phyloP scores from a whole-genome alignment of 2,888 invertebrate genomes.

The Cremastinae sp. region DNA sequence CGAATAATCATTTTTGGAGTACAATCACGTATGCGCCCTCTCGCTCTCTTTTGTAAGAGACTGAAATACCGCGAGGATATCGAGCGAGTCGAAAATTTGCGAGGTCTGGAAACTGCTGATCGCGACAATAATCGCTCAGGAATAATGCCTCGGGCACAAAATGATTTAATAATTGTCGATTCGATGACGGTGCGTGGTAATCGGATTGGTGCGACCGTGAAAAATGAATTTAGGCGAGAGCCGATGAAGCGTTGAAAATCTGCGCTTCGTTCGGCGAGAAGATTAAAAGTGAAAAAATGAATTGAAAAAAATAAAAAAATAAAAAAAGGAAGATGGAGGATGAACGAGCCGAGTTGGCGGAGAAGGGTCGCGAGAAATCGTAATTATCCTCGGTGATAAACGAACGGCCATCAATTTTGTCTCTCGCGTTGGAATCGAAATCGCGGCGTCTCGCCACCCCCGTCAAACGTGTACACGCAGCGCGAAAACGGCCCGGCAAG shows the following conservation, averaged over 20 bases:
- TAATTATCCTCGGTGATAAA: conserved; percentile 49
- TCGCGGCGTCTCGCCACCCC: conserved; percentile 13
- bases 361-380: conserved; percentile 36
- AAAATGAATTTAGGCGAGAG: too few species aligned
- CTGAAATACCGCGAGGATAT: too few species aligned
- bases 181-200: too few species aligned
- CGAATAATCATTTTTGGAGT: too few species aligned
- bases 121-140: too few species aligned
- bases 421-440: conserved; percentile 45
- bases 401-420: conserved; percentile 55
- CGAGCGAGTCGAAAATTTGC: too few species aligned
- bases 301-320: background rate
- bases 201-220: too few species aligned
- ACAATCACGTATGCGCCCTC: too few species aligned
- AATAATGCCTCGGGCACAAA: too few species aligned
- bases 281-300: background rate
- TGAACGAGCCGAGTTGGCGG: conserved; percentile 41
- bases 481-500: conserved; percentile 24
- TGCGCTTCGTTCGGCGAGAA: background rate
- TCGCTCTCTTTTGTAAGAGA: too few species aligned
- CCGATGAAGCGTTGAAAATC: background rate
- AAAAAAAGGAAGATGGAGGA: conserved; percentile 23
- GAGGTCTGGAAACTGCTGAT: too few species aligned
- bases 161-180: too few species aligned
- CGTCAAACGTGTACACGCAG: background rate